Percentiles rank a stretch among this genome's conserved stretches.
phyloP scores from a whole-genome alignment of 2,113 vertebrate species.

The Anguilla japonica region DNA sequence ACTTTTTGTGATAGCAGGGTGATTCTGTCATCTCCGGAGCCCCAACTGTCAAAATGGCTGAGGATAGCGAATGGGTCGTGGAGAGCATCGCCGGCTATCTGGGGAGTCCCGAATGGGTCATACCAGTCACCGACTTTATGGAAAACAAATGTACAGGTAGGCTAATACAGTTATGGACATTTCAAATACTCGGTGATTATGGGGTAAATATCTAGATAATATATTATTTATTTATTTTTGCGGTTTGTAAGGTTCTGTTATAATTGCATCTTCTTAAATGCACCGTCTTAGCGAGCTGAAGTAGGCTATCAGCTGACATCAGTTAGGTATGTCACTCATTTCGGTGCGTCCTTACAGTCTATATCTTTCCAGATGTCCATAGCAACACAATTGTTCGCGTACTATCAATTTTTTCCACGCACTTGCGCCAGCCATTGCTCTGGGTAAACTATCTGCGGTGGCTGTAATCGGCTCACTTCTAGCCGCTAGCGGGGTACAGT shows the following conservation, averaged over 20 bases:
- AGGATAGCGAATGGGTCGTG: slow-evolving; percentile 88
- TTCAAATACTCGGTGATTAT: not conserved
- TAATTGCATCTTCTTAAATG: not conserved
- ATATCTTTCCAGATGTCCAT: not conserved
- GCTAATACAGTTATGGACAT: not conserved
- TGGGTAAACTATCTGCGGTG: not conserved
- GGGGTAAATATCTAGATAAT: not conserved
- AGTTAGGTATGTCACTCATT: not conserved
- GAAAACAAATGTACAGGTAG: slow-evolving; percentile 94
- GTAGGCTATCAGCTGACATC: not conserved
- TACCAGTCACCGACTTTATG: slow-evolving; percentile 88
- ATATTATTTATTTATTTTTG: not conserved
- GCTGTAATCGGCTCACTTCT: not conserved
- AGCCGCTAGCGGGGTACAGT: not conserved
- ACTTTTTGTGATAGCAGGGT: slow-evolving; percentile 28
- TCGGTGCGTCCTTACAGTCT: not conserved
- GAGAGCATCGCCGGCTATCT: slow-evolving; percentile 92
- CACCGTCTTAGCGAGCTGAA: not conserved
- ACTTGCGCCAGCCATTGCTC: not conserved
- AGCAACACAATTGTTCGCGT: not conserved
- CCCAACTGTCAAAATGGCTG: slow-evolving; percentile 63
- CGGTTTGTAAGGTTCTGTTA: not conserved
- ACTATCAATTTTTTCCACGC: not conserved
- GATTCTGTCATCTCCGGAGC: slow-evolving; percentile 29
- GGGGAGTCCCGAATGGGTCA: slow-evolving; percentile 85